Conservation (phyloP, 2,888 invertebrate species). For the Spodoptera picta region DNA sequence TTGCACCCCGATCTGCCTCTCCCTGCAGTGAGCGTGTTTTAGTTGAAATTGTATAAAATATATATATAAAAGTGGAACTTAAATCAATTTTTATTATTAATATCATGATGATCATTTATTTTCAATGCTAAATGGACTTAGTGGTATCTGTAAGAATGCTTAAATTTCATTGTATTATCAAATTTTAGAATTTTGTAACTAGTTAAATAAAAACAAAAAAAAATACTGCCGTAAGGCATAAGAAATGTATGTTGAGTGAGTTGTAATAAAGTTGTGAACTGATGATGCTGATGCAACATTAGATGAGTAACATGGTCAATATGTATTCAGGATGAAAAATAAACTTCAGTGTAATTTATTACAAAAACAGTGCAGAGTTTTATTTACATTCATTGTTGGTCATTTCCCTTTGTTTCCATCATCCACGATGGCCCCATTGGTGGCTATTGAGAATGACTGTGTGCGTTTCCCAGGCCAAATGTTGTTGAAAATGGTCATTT, state of each 20-base stretch:
- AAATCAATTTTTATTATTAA: constrained; percentile 85
- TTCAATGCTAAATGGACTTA: constrained; percentile 86
- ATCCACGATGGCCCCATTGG: too few species aligned
- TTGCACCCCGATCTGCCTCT: constrained; percentile 78
- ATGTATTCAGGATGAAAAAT: constrained; percentile 87
- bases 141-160: constrained; percentile 85
- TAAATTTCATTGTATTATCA: constrained; percentile 86
- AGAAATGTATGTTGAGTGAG: constrained; percentile 83
- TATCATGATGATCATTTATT: constrained; percentile 86
- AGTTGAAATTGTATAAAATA: constrained; percentile 85
- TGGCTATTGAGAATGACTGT: too few species aligned
- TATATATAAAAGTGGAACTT: constrained; percentile 75
- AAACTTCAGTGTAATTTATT: constrained; percentile 89
- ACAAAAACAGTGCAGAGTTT: constrained; percentile 67
- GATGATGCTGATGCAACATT: constrained; percentile 74
- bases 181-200: constrained; percentile 85
- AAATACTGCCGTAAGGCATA: constrained; percentile 76
- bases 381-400: constrained; percentile 33
- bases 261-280: constrained; percentile 83
- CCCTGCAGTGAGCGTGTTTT: constrained; percentile 79
- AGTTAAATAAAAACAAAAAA: constrained; percentile 74
- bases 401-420: background rate
- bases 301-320: constrained; percentile 80
- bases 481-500: too few species aligned
- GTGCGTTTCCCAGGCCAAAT: too few species aligned